phyloP scores from a whole-genome alignment of 2,888 invertebrate species.

The Sminthurinus aureus region DNA sequence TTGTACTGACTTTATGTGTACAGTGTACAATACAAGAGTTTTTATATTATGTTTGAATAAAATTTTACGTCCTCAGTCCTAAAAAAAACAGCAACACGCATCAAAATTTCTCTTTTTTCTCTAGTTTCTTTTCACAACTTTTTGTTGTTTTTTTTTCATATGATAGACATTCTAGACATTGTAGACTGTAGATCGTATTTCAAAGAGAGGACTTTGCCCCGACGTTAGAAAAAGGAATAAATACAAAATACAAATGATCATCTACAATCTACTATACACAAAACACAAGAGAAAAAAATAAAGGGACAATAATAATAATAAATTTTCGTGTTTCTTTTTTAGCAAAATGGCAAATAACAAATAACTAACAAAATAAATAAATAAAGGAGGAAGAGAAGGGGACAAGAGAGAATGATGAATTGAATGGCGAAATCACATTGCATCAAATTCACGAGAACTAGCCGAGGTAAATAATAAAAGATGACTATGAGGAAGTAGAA shows the following conservation, averaged over 20 bases:
- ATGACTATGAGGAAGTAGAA: no score
- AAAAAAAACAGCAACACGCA: no score
- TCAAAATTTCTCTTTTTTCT: not conserved
- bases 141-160: not conserved
- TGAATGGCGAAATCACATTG: no score
- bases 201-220: not conserved
- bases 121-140: not conserved
- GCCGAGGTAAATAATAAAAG: no score
- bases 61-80: not conserved
- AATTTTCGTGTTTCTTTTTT: not conserved
- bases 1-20: no score
- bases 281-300: conserved; percentile 11
- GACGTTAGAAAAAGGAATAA: not conserved
- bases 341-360: no score
- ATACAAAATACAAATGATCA: not conserved
- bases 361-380: no score
- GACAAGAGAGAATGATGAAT: no score
- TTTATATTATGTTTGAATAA: not conserved
- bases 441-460: no score
- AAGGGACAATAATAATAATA: not conserved
- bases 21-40: no score
- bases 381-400: no score
- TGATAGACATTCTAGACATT: not conserved
- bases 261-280: not conserved
- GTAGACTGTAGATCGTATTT: not conserved